These are phyloP conservation scores for Hesperia comma DNA, from an alignment of 2,888 invertebrate species.

Conservation along the genomic window DNA sequence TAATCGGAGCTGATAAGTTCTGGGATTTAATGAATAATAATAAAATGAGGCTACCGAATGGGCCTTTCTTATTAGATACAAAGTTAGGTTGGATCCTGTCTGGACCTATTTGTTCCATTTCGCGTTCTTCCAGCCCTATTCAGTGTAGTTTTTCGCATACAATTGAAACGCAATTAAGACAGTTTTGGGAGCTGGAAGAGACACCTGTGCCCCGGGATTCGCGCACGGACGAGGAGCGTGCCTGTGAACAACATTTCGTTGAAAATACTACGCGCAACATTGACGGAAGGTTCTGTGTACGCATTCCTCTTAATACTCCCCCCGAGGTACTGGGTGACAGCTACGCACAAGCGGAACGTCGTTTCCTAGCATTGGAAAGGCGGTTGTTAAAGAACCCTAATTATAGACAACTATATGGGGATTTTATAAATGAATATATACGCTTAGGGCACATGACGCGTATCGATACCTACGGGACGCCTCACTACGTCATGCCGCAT, in stretches of 20 bases:
- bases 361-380: not conserved
- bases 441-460: conserved; percentile 44
- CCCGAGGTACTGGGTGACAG: conserved; percentile 7
- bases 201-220: not conserved
- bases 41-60: conserved; percentile 39
- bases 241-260: conserved; percentile 41
- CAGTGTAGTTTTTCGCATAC: conserved; percentile 40
- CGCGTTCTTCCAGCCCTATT: not conserved
- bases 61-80: conserved; percentile 44
- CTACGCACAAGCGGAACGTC: not conserved
- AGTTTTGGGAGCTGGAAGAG: conserved; percentile 45
- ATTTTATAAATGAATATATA: conserved; percentile 46
- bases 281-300: conserved; percentile 40
- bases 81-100: conserved; percentile 45
- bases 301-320: conserved; percentile 36
- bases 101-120: conserved; percentile 36
- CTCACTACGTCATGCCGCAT: conserved; percentile 41
- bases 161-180: conserved; percentile 37
- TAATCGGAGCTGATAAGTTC: conserved; percentile 42
- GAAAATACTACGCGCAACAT: conserved; percentile 29
- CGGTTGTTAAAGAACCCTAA: not conserved
- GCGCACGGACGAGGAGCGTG: conserved; percentile 8
- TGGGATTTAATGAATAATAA: conserved; percentile 41
- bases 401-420: conserved; percentile 40
- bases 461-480: not conserved